phyloP scores from a whole-genome alignment of 1,140 invertebrate genomes.

The Leptinotarsa undecemlineata region DNA sequence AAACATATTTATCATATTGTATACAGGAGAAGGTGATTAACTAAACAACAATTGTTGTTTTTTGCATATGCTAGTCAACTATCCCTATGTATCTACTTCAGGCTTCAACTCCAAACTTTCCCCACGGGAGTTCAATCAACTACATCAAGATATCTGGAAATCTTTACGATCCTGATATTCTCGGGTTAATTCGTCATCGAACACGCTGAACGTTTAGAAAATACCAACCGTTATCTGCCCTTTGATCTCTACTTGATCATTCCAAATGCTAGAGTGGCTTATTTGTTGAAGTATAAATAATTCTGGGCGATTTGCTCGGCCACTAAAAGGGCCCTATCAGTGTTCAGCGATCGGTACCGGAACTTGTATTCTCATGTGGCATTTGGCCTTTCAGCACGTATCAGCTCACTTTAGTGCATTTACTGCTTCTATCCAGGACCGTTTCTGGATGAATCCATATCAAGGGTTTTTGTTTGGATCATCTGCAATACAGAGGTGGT shows the following conservation, averaged over 20 bases:
- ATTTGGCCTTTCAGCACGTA: slow-evolving; percentile 45
- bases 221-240: not conserved
- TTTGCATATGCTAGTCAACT: too few species aligned
- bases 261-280: slow-evolving; percentile 21
- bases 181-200: not conserved
- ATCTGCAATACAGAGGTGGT: too few species aligned
- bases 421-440: slow-evolving; percentile 7
- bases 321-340: slow-evolving; percentile 42
- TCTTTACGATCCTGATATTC: too few species aligned
- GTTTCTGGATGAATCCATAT: too few species aligned
- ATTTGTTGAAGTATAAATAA: slow-evolving; percentile 46
- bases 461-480: too few species aligned
- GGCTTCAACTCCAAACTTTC: too few species aligned
- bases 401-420: slow-evolving; percentile 45
- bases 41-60: too few species aligned
- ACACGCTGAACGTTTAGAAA: not conserved
- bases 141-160: too few species aligned
- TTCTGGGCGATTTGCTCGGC: slow-evolving; percentile 47
- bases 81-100: too few species aligned
- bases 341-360: slow-evolving; percentile 40
- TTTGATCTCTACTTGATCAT: slow-evolving; percentile 2
- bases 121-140: too few species aligned
- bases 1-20: too few species aligned
- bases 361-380: slow-evolving; percentile 51
- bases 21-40: too few species aligned